Conservation (phyloP, 92 coral and sea anemone genomes). For the Phenganax marumi region DNA sequence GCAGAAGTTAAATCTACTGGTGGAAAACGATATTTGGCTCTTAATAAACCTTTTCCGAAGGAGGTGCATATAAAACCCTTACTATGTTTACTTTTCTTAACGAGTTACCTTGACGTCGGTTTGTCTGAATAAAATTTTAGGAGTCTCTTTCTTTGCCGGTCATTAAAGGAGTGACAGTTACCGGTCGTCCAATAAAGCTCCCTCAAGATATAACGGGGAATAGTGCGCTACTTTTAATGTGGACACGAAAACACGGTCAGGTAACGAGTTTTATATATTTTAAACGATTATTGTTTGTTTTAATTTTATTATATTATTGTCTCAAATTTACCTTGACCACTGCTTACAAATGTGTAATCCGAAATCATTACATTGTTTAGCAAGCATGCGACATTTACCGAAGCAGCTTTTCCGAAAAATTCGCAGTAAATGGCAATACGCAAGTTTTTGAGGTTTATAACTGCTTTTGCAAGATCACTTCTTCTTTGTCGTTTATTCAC, state of each 20-base stretch:
- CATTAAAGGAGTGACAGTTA: conserved; percentile 65
- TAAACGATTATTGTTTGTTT: background rate
- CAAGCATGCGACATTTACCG: conserved; percentile 37
- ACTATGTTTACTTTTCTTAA: background rate
- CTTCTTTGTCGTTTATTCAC: background rate
- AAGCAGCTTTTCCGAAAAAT: conserved; percentile 7
- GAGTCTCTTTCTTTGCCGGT: conserved; percentile 68
- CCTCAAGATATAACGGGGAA: conserved; percentile 64
- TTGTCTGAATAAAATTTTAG: conserved; percentile 35
- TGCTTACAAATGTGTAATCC: background rate
- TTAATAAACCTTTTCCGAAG: conserved; percentile 59
- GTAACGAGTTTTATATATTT: conserved; percentile 30
- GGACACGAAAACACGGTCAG: conserved; percentile 94
- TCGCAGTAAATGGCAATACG: background rate
- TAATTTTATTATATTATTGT: background rate
- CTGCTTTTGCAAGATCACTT: background rate
- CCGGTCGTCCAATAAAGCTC: conserved; percentile 56
- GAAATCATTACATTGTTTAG: background rate
- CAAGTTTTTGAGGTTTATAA: conserved; percentile 19
- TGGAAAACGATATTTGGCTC: conserved; percentile 86
- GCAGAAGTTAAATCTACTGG: conserved; percentile 77
- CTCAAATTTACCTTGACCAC: background rate
- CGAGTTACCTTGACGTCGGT: background rate
- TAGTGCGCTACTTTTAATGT: conserved; percentile 74
- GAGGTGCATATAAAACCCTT: conserved; percentile 57